Percentiles rank a stretch among this genome's conserved stretches.
Conservation (phyloP, 2,888 invertebrate species). For the Pedicia rivosa region DNA sequence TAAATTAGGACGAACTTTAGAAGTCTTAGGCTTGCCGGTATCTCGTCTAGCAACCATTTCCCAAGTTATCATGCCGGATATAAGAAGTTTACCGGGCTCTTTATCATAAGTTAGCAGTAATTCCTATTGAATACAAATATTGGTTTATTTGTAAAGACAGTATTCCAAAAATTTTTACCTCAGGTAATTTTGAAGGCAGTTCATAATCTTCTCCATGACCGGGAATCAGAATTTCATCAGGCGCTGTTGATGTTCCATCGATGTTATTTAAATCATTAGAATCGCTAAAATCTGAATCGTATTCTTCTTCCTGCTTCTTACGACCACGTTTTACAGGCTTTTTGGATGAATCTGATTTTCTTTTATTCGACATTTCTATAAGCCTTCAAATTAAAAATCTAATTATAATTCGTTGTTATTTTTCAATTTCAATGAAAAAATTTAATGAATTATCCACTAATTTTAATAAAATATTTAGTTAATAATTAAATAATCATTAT, state of each 20-base stretch:
- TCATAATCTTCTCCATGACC: conserved; percentile 38
- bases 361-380: conserved; percentile 29
- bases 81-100: conserved; percentile 54
- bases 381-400: no score
- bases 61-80: conserved; percentile 83
- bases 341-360: conserved; percentile 26
- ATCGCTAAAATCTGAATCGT: conserved; percentile 29
- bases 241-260: conserved; percentile 15
- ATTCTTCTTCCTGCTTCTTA: conserved; percentile 27
- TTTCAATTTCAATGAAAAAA: no score
- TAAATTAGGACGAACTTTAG: conserved; percentile 51
- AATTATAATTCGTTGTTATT: no score
- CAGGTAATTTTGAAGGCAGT: conserved; percentile 44
- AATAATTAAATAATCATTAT: no score
- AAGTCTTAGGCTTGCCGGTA: conserved; percentile 45
- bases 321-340: conserved; percentile 27
- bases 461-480: no score
- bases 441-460: no score
- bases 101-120: conserved; percentile 46
- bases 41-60: conserved; percentile 70
- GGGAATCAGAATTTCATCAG: conserved; percentile 29
- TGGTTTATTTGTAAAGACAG: no score
- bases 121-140: conserved; percentile 29
- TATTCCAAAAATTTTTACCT: conserved; percentile 24
- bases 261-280: conserved; percentile 21